phyloP scores from a whole-genome alignment of 2,888 invertebrate genomes.

The Steinernema hermaphroditum region DNA sequence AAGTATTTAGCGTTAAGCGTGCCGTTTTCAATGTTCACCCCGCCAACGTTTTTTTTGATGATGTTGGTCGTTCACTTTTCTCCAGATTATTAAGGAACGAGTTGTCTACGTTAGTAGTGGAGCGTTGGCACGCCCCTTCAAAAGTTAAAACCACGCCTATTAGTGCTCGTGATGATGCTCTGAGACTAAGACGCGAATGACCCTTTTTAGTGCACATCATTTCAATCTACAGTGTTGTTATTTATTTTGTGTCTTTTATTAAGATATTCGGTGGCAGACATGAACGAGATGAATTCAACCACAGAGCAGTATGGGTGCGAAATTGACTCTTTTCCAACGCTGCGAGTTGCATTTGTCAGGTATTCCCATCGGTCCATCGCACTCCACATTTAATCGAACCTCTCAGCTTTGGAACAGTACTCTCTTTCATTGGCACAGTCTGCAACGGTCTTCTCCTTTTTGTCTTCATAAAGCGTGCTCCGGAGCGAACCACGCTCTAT shows the following conservation, averaged over 20 bases:
- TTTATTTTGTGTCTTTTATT: not conserved
- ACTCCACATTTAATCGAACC: not conserved
- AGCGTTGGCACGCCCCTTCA: constrained; percentile 14
- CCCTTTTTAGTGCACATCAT: not conserved
- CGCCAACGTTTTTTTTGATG: not conserved
- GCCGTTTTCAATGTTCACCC: not conserved
- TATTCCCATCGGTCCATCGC: not conserved
- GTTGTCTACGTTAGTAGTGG: constrained; percentile 20
- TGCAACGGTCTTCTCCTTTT: constrained; percentile 49
- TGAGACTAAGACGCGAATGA: constrained; percentile 7
- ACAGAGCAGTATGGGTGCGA: not conserved
- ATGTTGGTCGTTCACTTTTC: constrained; percentile 3
- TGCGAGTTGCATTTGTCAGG: constrained; percentile 18
- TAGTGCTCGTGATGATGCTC: constrained; percentile 28
- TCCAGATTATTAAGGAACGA: not conserved
- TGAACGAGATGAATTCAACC: not conserved
- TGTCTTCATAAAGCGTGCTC: constrained; percentile 39
- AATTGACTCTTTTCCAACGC: constrained; percentile 5
- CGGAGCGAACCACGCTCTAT: constrained; percentile 20
- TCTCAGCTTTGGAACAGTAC: constrained; percentile 45
- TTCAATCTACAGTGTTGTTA: not conserved
- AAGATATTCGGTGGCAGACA: not conserved
- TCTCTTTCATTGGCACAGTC: constrained; percentile 47
- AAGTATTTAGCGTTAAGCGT: not conserved
- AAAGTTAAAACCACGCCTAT: constrained; percentile 30